Evolutionary conservation across 2,888 invertebrate genomes (phyloP).

Genomic region (Tenthredo livida): DNA sequence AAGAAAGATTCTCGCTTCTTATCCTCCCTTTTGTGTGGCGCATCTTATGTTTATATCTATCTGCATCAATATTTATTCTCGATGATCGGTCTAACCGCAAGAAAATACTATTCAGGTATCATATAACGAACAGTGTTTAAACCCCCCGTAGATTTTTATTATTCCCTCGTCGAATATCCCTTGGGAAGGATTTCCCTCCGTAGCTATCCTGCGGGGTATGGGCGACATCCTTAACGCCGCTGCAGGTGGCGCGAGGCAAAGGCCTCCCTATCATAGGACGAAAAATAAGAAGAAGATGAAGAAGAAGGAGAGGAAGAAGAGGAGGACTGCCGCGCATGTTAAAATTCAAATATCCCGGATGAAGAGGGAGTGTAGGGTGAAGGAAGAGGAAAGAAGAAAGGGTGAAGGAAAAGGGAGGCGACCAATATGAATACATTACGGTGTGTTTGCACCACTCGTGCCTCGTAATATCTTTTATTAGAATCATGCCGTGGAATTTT

Average conservation of each 20-base stretch:
- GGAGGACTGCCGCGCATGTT: slow-evolving; percentile 53
- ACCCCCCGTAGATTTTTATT: slow-evolving; percentile 33
- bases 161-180: slow-evolving; percentile 2
- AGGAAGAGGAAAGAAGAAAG: neutral
- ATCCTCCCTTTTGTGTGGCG: neutral
- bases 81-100: neutral
- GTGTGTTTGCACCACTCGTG: slow-evolving; percentile 67
- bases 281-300: slow-evolving; percentile 1
- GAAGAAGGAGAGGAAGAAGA: neutral
- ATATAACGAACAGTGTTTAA: neutral
- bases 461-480: slow-evolving; percentile 73
- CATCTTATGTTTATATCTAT: neutral
- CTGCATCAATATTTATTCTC: neutral
- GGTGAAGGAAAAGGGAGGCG: slow-evolving; percentile 34
- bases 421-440: slow-evolving; percentile 74
- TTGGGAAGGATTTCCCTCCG: neutral
- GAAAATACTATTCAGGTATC: neutral
- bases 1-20: neutral
- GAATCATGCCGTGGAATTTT: slow-evolving; percentile 75
- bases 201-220: neutral
- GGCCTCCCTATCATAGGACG: neutral
- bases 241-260: slow-evolving; percentile 11
- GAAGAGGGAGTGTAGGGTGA: slow-evolving; percentile 59
- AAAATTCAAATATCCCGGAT: slow-evolving; percentile 70
- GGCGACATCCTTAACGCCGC: neutral